Evolutionary conservation across 1,140 invertebrate species (phyloP), one percentile per base, ranked within the genome.

Genomic region (Diachasmimorpha longicaudata): DNA sequence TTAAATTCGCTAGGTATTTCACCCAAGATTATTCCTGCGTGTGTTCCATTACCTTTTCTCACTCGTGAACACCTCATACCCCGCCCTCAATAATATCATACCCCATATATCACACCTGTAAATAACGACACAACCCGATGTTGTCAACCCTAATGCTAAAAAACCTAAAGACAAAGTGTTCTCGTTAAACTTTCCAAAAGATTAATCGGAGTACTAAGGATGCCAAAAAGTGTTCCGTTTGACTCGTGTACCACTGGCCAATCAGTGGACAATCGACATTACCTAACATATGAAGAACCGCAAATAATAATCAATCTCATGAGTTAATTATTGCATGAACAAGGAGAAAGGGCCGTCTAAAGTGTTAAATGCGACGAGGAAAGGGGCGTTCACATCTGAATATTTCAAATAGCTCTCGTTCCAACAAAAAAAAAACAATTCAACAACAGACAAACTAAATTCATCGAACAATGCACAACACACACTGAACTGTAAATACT

Each of bases 191-290:
- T 44, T 71, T 76, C 66, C 31, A 55, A 78, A 52, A n/a, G 44
- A 79, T 52, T 71, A 63, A 77, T 21, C 78, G 75, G 48, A 76
- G 78, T 72, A 81, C 76, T 80, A 78, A 76, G 79, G 77, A 82
- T 82, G 81, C 81, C 81, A 82, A 82, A 81, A 82, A 82, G 81
- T 82, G 81, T 82, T 82, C 81, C 79, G 81, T 76, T 78, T 73
- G 79, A 79, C 67, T 63, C 58, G 63, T 76, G 76, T 80, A 74
- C 78, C 78, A 76, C 77, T 75, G 76, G 79, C 78, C 74, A 74
- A 77, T 77, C 72, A 80, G 74, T 79, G 72, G 68, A 78, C 79
- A 71, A 52, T 63, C 23, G 58, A 63, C 58, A 16, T 72, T 79
- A 73, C 23, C 69, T 23, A 25, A 68, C 13, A 16, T 21, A 44